These are phyloP conservation scores for Agelastica alni DNA, from an alignment of 2,888 invertebrate genomes.

Conservation along the genomic window DNA sequence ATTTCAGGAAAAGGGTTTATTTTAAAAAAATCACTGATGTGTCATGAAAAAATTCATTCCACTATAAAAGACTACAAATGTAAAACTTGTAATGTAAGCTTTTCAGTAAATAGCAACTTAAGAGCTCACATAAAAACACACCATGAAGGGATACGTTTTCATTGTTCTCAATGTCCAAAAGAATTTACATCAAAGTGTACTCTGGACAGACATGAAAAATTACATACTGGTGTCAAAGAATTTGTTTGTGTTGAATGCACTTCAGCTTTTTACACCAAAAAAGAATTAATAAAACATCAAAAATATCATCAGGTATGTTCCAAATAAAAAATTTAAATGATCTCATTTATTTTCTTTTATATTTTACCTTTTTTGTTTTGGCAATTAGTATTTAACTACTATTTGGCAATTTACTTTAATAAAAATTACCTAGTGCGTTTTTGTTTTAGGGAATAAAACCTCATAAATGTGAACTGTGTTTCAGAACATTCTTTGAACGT, in stretches of 20 bases:
- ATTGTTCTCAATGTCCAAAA: constrained; percentile 47
- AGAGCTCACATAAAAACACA: constrained; percentile 46
- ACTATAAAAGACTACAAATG: constrained; percentile 43
- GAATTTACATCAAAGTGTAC: constrained; percentile 44
- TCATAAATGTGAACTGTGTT: constrained; percentile 47
- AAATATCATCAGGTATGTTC: constrained; percentile 47
- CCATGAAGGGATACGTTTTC: constrained; percentile 45
- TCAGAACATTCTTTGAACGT: constrained; percentile 47
- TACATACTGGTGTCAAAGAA: constrained; percentile 46
- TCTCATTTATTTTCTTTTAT: no score
- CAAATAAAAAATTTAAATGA: no score
- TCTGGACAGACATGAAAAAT: constrained; percentile 47
- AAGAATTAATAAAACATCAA: constrained; percentile 46
- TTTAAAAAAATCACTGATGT: constrained; percentile 45
- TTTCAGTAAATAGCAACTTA: constrained; percentile 46
- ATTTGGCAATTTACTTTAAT: no score
- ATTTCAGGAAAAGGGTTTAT: constrained; percentile 46
- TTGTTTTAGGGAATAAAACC: constrained; percentile 44
- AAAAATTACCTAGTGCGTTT: no score
- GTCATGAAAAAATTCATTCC: constrained; percentile 47
- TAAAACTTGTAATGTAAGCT: constrained; percentile 43
- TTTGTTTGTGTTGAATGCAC: constrained; percentile 44
- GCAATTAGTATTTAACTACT: no score
- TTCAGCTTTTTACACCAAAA: constrained; percentile 46
- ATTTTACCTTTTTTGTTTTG: not conserved